These are phyloP conservation scores for Pogonomyrmex barbatus DNA, from an alignment of 1,140 invertebrate genomes.

Conservation along the genomic window DNA sequence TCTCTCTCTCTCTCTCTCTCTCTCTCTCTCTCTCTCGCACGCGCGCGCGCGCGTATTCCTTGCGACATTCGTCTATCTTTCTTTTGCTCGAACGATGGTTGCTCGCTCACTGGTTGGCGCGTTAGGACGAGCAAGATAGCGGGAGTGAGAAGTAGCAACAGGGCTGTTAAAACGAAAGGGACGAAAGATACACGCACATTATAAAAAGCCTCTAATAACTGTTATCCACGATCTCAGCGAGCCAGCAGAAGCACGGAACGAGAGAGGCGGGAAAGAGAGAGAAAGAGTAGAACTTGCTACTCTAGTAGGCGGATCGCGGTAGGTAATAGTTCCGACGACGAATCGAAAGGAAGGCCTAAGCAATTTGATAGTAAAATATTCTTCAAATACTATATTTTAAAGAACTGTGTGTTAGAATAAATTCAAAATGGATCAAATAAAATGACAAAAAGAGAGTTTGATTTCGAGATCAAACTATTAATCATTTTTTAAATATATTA, in stretches of 20 bases:
- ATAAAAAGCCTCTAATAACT: conserved; percentile 86
- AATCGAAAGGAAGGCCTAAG: conserved; percentile 60
- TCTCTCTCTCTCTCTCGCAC: not conserved
- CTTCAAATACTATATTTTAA: not conserved
- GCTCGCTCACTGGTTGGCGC: conserved; percentile 77
- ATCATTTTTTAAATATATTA: not conserved
- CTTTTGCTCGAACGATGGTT: conserved; percentile 48
- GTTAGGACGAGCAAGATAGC: conserved; percentile 62
- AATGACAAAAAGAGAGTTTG: too few species aligned
- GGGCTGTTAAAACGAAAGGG: conserved; percentile 33
- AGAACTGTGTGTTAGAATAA: not conserved
- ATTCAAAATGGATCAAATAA: not conserved
- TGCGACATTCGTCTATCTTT: conserved; percentile 34
- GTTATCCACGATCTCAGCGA: conserved; percentile 84
- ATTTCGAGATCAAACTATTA: not conserved
- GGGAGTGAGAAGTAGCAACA: conserved; percentile 39
- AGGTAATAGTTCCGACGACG: conserved; percentile 76
- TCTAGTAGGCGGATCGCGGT: conserved; percentile 80
- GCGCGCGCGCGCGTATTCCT: not conserved
- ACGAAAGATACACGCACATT: conserved; percentile 81
- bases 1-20: conserved; percentile 7
- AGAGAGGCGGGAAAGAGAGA: conserved; percentile 53
- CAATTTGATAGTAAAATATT: conserved; percentile 50
- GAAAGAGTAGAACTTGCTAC: conserved; percentile 76
- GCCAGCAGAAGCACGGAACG: conserved; percentile 63